These are phyloP conservation scores for Unio pictorum DNA, from an alignment of 2,888 invertebrate species.

Conservation along the genomic window DNA sequence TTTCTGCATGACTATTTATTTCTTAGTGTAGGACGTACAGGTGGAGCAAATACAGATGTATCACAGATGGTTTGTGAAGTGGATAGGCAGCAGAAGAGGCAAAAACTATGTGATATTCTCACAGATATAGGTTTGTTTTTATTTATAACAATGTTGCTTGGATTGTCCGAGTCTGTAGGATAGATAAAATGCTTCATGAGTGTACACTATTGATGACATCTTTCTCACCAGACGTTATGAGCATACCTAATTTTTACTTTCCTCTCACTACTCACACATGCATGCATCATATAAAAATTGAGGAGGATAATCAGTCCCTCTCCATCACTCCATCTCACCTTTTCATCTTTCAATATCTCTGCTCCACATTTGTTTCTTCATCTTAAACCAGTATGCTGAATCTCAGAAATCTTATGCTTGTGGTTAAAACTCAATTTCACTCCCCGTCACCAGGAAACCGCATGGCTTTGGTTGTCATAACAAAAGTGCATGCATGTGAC, in stretches of 20 bases:
- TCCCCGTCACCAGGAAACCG: too few relatives aligned
- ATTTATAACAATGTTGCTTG: conserved; percentile 12
- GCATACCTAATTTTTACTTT: not conserved
- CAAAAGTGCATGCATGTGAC: too few relatives aligned
- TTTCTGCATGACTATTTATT: conserved; percentile 88
- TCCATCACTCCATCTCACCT: too few relatives aligned
- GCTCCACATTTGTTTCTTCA: too few relatives aligned
- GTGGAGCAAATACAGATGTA: conserved; percentile 93
- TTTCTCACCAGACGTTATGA: not conserved
- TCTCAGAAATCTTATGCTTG: too few relatives aligned
- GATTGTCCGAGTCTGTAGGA: not conserved
- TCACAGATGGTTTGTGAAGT: conserved; percentile 79
- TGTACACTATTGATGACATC: not conserved
- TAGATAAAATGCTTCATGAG: not conserved
- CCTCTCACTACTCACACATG: too few relatives aligned
- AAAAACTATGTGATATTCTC: conserved; percentile 81
- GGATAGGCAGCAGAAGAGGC: conserved; percentile 81
- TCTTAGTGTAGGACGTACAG: conserved; percentile 90
- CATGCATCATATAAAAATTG: too few relatives aligned
- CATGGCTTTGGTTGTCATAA: too few relatives aligned
- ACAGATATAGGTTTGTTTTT: conserved; percentile 61
- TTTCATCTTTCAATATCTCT: too few relatives aligned
- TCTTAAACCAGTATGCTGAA: too few relatives aligned
- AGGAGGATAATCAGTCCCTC: too few relatives aligned
- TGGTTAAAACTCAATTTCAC: too few relatives aligned